Conservation (phyloP, 2,888 invertebrate genomes). For the Chloroclystis v-ata region DNA sequence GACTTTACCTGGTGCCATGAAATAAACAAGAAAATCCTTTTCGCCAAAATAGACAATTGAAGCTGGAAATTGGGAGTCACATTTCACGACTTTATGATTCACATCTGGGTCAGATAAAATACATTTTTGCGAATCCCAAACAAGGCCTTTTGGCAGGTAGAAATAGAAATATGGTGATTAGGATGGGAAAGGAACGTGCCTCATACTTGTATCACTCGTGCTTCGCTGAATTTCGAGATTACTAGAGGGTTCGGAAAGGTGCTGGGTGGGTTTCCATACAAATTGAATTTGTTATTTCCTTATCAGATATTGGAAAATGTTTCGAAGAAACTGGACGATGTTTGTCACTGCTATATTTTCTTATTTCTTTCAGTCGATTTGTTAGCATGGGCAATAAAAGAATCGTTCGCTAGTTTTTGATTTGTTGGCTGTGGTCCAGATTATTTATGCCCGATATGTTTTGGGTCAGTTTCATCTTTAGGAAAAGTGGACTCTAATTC, state of each 20-base stretch:
- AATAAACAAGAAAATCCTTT: constrained; percentile 18
- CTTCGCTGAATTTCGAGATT: constrained; percentile 34
- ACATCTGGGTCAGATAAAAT: constrained; percentile 35
- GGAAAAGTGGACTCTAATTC: no score
- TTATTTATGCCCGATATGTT: no score
- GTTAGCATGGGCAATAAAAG: background rate
- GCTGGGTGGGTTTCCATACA: constrained; percentile 17
- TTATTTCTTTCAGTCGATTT: background rate
- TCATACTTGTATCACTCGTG: constrained; percentile 32
- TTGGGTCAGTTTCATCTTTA: no score
- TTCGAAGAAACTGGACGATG: constrained; percentile 8
- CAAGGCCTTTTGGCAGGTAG: constrained; percentile 35
- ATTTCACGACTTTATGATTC: constrained; percentile 36
- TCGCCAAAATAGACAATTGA: constrained; percentile 35
- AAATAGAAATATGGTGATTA: constrained; percentile 40
- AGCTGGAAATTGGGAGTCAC: constrained; percentile 35
- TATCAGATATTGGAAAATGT: constrained; percentile 21
- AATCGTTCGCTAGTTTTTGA: background rate
- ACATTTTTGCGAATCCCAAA: constrained; percentile 42
- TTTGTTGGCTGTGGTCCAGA: background rate
- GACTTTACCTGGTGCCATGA: background rate
- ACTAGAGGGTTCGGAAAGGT: constrained; percentile 27
- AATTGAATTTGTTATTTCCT: constrained; percentile 30
- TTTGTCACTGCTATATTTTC: background rate
- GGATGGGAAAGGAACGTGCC: constrained; percentile 33